Percentiles rank a stretch among this genome's conserved stretches.
These are phyloP conservation scores for Dicycla oo DNA, from an alignment of 2,888 invertebrate genomes.

Conservation along the genomic window DNA sequence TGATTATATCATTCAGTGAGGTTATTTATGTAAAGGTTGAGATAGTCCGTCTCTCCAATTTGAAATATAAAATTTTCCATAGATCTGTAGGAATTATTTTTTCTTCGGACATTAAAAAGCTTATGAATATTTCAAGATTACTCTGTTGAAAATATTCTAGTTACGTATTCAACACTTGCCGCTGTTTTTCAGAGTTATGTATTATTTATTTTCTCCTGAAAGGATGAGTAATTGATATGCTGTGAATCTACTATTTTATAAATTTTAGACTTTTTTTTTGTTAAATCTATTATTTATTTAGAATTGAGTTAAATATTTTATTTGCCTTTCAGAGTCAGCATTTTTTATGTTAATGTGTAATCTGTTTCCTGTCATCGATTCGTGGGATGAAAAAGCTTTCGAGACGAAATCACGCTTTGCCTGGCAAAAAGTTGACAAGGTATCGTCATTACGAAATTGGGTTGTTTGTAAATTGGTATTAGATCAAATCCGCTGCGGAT, in stretches of 20 bases:
- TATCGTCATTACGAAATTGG: neutral
- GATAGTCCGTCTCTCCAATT: neutral
- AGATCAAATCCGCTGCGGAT: neutral
- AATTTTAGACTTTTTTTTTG: neutral
- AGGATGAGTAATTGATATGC: constrained; percentile 29
- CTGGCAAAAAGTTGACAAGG: neutral
- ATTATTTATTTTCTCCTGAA: constrained; percentile 37
- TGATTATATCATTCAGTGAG: too few relatives aligned
- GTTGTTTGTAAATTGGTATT: neutral
- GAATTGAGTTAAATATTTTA: constrained; percentile 30
- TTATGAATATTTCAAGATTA: constrained; percentile 41
- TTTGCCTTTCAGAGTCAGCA: constrained; percentile 7
- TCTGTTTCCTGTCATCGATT: neutral
- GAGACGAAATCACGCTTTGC: neutral
- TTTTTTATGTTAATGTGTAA: neutral
- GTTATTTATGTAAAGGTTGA: neutral
- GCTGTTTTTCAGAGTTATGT: constrained; percentile 16
- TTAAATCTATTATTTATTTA: constrained; percentile 9
- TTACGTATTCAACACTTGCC: constrained; percentile 43
- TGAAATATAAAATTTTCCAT: neutral
- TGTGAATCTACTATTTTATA: neutral
- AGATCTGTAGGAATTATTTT: neutral
- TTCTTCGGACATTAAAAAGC: neutral
- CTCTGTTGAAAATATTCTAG: constrained; percentile 10
- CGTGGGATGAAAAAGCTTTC: neutral